A percentile compares a stretch with the other conserved stretches of the same genome.
Evolutionary conservation across 2,797 vertebrate species (phyloP).

Genomic region (Hapalemur alaotrensis): DNA sequence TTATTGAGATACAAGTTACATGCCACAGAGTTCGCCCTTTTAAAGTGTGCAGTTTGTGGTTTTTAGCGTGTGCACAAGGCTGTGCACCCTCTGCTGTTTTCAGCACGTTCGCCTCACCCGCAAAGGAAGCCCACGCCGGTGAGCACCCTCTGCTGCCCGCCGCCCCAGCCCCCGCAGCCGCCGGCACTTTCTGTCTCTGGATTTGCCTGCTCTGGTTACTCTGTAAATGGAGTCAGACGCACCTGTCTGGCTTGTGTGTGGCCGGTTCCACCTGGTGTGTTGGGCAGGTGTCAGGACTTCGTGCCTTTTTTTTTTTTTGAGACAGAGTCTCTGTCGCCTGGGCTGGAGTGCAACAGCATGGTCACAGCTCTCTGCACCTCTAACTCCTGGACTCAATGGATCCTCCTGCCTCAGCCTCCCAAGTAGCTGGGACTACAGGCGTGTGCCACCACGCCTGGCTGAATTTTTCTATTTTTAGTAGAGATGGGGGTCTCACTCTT

Average conservation of each 20-base stretch:
- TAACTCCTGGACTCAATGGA: too few species aligned
- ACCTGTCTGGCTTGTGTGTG: background rate
- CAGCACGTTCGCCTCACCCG: background rate
- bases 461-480: too few species aligned
- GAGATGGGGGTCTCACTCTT: too few species aligned
- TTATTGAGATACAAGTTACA: background rate
- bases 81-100: too few species aligned
- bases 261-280: fast-evolving
- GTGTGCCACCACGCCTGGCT: too few species aligned
- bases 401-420: too few species aligned
- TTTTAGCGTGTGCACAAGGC: background rate
- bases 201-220: fast-evolving
- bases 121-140: fast-evolving
- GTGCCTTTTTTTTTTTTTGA: too few species aligned
- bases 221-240: fast-evolving
- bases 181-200: background rate
- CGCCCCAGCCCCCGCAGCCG: background rate
- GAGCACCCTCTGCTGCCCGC: fast-evolving
- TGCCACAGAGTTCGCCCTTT: fast-evolving
- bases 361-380: too few species aligned
- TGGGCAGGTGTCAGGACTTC: fast-evolving
- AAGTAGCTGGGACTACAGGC: too few species aligned
- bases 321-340: too few species aligned
- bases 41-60: fast-evolving
- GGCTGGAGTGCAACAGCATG: too few species aligned